phyloP scores from a whole-genome alignment of 2,113 vertebrate genomes.

The Tichodroma muraria region DNA sequence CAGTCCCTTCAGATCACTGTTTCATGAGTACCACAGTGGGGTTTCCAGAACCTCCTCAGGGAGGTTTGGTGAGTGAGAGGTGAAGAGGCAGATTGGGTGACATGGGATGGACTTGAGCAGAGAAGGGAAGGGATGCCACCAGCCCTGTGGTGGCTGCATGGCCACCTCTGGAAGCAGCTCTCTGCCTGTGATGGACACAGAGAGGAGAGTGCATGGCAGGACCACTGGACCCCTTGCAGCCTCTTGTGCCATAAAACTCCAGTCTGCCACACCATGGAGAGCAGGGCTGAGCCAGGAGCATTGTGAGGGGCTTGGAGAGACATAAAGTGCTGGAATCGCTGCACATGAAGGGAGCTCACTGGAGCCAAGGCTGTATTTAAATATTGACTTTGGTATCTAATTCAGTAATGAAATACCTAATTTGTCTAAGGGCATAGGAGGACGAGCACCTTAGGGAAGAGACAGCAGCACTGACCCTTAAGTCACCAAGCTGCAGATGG shows the following conservation, averaged over 20 bases:
- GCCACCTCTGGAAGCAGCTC: background rate
- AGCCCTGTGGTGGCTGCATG: fast-evolving
- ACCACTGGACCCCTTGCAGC: background rate
- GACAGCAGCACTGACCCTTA: background rate
- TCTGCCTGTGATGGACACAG: fast-evolving
- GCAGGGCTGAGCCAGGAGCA: background rate
- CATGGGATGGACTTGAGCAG: background rate
- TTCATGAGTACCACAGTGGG: fast-evolving
- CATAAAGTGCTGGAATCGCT: background rate
- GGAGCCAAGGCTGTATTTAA: background rate
- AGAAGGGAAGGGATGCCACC: background rate
- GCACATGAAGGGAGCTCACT: background rate
- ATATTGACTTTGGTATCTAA: background rate
- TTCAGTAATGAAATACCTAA: background rate
- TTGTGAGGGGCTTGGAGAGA: fast-evolving
- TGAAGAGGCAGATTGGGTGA: background rate
- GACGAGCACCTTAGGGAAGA: background rate
- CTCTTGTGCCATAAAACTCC: fast-evolving
- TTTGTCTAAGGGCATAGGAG: background rate
- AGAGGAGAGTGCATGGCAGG: fast-evolving
- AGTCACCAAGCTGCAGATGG: fast-evolving
- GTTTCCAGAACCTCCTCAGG: background rate
- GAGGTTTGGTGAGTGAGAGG: background rate
- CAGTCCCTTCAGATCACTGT: no score
- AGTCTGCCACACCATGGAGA: fast-evolving